These are phyloP conservation scores for Gorsachius goisagi DNA, from an alignment of 2,113 vertebrate genomes.

Conservation along the genomic window DNA sequence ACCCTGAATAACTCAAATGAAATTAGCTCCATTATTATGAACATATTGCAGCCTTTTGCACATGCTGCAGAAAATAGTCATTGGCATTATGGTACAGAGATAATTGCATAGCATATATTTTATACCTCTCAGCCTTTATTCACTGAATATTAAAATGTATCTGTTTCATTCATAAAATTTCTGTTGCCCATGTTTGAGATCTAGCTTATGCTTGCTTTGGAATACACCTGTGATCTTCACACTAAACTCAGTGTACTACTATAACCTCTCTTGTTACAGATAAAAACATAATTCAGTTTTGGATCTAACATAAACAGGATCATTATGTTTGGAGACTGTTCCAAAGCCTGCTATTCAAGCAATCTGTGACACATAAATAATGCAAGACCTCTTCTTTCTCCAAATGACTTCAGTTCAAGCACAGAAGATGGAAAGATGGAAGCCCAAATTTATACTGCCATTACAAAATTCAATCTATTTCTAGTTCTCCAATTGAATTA, in stretches of 20 bases:
- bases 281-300: constrained; percentile 65
- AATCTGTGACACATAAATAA: constrained; percentile 90
- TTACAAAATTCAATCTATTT: constrained; percentile 82
- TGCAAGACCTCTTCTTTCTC: constrained; percentile 75
- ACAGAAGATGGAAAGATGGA: constrained; percentile 64
- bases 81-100: neutral
- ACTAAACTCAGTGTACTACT: neutral
- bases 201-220: neutral
- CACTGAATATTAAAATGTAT: neutral
- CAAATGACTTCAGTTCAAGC: constrained; percentile 74
- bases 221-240: constrained; percentile 1
- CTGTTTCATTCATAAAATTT: neutral
- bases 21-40: neutral
- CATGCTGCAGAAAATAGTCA: neutral
- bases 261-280: constrained; percentile 35
- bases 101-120: neutral
- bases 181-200: neutral
- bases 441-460: constrained; percentile 60
- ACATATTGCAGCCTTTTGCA: neutral
- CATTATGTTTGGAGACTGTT: constrained; percentile 70
- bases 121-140: neutral
- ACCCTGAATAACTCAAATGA: neutral
- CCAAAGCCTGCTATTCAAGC: constrained; percentile 71
- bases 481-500: constrained; percentile 80
- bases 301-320: constrained; percentile 69